Evolutionary conservation across 1,140 invertebrate species (phyloP).

Genomic region (Colletes gigas): DNA sequence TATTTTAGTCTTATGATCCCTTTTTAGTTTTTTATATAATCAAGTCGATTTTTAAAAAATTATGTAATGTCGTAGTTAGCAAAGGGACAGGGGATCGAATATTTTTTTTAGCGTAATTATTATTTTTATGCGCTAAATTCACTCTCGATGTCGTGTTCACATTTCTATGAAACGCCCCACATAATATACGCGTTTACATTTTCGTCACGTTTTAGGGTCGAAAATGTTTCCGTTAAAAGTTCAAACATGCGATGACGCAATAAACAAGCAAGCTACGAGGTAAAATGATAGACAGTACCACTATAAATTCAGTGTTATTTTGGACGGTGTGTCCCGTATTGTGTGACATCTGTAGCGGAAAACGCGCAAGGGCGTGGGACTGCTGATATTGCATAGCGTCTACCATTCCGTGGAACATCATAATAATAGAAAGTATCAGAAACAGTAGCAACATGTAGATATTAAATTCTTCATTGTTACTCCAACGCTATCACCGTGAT

Average conservation of each 20-base stretch:
- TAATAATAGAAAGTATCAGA: slow-evolving; percentile 43
- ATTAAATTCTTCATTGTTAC: slow-evolving; percentile 40
- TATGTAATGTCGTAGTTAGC: too few species aligned
- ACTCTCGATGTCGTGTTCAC: too few species aligned
- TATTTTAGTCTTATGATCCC: too few species aligned
- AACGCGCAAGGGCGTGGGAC: slow-evolving; percentile 31
- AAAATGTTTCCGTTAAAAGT: slow-evolving; percentile 13
- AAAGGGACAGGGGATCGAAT: too few species aligned
- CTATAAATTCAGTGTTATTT: slow-evolving; percentile 49
- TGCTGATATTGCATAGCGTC: slow-evolving; percentile 34
- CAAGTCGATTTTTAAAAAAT: too few species aligned
- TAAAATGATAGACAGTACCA: slow-evolving; percentile 20
- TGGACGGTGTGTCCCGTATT: slow-evolving; percentile 20
- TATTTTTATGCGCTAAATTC: too few species aligned
- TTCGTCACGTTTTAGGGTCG: not conserved
- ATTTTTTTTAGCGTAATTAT: too few species aligned
- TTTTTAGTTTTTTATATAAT: too few species aligned
- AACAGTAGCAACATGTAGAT: slow-evolving; percentile 26
- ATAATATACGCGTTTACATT: not conserved
- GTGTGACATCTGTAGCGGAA: slow-evolving; percentile 44
- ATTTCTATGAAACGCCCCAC: too few species aligned
- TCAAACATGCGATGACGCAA: not conserved
- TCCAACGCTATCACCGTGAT: slow-evolving; percentile 5
- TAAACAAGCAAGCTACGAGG: slow-evolving; percentile 17
- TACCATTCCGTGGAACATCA: slow-evolving; percentile 25